Evolutionary conservation across 2,113 vertebrate genomes (phyloP).

Genomic region (Microcebus ravelobensis): DNA sequence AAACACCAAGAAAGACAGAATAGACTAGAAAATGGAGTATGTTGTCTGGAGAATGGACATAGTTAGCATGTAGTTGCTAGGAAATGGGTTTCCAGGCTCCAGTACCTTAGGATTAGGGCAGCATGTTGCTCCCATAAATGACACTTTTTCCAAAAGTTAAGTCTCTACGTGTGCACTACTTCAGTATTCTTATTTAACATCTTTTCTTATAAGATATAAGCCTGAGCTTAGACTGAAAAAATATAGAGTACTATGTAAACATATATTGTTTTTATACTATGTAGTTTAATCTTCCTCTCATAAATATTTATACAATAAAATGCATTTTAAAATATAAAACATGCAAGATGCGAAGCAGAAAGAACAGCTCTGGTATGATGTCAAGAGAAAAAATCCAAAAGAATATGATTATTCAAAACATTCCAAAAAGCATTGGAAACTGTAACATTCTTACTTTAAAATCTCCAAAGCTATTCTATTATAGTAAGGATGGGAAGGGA

Average conservation of each 20-base stretch:
- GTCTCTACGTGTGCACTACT: not conserved
- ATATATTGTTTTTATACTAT: not conserved
- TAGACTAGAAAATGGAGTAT: not conserved
- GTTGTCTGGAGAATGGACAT: not conserved
- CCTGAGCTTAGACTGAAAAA: not conserved
- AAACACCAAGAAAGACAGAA: not conserved
- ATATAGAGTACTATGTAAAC: not conserved
- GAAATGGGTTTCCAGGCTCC: not conserved
- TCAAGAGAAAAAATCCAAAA: slow-evolving; percentile 3
- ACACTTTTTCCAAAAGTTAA: not conserved
- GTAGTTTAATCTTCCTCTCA: not conserved
- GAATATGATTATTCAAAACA: not conserved
- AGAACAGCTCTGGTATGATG: not conserved
- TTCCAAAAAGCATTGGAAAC: not conserved
- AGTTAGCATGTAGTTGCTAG: not conserved
- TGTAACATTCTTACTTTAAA: not conserved
- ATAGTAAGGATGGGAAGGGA: not conserved
- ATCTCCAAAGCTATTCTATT: not conserved
- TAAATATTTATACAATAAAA: not conserved
- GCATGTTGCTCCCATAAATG: not conserved
- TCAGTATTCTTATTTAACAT: not conserved
- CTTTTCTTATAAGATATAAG: not conserved
- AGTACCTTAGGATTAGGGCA: not conserved
- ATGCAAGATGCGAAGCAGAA: not conserved
- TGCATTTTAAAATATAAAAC: not conserved